These are phyloP conservation scores for Andricus grossulariae DNA, from an alignment of 1,140 invertebrate species.

Conservation along the genomic window DNA sequence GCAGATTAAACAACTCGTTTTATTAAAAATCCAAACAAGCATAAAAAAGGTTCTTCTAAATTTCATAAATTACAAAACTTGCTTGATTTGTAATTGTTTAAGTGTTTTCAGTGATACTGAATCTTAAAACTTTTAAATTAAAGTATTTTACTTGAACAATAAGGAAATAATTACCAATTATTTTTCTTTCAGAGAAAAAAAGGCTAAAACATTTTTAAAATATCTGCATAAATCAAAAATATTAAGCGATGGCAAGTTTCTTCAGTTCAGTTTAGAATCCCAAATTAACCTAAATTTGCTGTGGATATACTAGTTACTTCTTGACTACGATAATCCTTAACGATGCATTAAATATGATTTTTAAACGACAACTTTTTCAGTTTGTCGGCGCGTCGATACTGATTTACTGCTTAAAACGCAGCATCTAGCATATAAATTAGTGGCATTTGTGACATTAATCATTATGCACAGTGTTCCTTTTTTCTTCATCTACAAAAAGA, in stretches of 20 bases:
- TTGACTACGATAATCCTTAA: constrained; percentile 13
- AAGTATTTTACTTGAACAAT: too few relatives aligned
- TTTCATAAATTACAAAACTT: too few relatives aligned
- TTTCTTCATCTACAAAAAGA: background rate
- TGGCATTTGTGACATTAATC: constrained; percentile 9
- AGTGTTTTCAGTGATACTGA: too few relatives aligned
- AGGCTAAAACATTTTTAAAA: background rate
- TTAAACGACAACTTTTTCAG: background rate
- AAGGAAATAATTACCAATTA: too few relatives aligned
- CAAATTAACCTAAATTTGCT: constrained; percentile 10
- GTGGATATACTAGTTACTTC: background rate
- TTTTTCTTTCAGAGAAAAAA: background rate
- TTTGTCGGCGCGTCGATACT: constrained; percentile 14
- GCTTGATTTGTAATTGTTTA: too few relatives aligned
- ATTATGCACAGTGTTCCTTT: constrained; percentile 13
- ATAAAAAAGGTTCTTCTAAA: too few relatives aligned
- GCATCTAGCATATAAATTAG: constrained; percentile 14
- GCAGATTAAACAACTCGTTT: too few relatives aligned
- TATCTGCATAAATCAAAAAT: background rate
- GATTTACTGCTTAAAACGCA: constrained; percentile 1
- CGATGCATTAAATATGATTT: constrained; percentile 8
- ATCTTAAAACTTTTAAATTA: too few relatives aligned
- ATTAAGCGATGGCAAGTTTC: background rate
- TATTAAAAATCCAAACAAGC: too few relatives aligned
- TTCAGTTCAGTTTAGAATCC: background rate